Conservation (phyloP, 64 coral and sea anemone species). For the Exaiptasia diaphana region DNA sequence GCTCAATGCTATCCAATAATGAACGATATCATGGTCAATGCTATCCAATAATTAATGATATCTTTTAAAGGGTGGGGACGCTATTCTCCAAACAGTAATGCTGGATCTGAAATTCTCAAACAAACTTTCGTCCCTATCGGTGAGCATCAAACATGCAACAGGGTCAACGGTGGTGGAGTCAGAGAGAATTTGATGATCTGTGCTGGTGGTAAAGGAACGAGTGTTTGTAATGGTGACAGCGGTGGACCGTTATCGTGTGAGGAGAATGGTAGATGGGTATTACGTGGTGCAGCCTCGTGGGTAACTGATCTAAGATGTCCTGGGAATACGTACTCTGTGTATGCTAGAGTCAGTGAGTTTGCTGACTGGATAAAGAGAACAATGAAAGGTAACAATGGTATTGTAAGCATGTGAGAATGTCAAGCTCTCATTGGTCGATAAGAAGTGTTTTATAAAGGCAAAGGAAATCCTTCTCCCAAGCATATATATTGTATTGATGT, state of each 20-base stretch:
- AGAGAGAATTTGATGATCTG: slow-evolving; percentile 63
- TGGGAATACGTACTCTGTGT: slow-evolving; percentile 50
- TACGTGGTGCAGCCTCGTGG: slow-evolving; percentile 69
- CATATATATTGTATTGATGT: too few species aligned
- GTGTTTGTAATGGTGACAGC: slow-evolving; percentile 76
- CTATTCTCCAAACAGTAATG: not conserved
- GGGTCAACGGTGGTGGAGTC: slow-evolving; percentile 20
- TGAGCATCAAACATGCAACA: slow-evolving; percentile 13
- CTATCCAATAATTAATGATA: not conserved
- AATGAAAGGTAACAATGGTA: slow-evolving; percentile 33
- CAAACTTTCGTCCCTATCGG: slow-evolving; percentile 51
- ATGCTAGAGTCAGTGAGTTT: slow-evolving; percentile 65
- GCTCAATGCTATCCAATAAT: not conserved
- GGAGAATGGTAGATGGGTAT: slow-evolving; percentile 58
- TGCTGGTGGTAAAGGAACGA: slow-evolving; percentile 52
- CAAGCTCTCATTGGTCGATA: too few species aligned
- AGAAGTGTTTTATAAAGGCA: too few species aligned
- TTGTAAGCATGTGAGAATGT: too few species aligned
- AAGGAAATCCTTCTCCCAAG: too few species aligned
- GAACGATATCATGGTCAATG: not conserved
- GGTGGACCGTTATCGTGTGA: slow-evolving; percentile 64
- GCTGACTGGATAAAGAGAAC: slow-evolving; percentile 56
- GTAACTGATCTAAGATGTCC: slow-evolving; percentile 54
- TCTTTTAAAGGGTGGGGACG: slow-evolving; percentile 56
- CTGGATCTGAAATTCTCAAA: slow-evolving; percentile 18